Conservation (phyloP, 2,797 vertebrate species). For the Anniella stebbinsi region DNA sequence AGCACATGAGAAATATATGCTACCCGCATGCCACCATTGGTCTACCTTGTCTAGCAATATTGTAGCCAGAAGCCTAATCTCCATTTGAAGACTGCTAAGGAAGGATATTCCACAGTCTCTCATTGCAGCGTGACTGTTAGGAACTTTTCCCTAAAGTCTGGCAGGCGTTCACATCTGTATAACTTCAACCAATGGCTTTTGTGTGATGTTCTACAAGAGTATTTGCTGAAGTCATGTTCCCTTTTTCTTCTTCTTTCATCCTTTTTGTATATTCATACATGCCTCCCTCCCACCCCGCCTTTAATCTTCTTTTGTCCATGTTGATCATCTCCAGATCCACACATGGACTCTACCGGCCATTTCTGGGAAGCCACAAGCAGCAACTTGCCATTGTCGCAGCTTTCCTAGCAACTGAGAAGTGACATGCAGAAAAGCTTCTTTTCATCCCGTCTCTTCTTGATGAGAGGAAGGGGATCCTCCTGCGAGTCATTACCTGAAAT, state of each 20-base stretch:
- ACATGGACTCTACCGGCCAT: not conserved
- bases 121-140: not conserved
- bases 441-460: constrained; percentile 92
- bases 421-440: constrained; percentile 85
- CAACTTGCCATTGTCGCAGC: constrained; percentile 72
- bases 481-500: constrained; percentile 98
- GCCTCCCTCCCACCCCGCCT: too few species aligned
- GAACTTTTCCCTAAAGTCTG: too few species aligned
- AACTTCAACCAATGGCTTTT: not conserved
- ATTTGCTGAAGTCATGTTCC: not conserved
- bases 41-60: not conserved
- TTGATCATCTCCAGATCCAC: not conserved
- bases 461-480: constrained; percentile 91
- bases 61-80: not conserved
- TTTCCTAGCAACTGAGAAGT: constrained; percentile 85
- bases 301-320: not conserved
- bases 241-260: not conserved
- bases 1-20: not conserved
- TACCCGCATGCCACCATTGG: not conserved
- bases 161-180: not conserved
- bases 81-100: not conserved
- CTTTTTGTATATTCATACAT: not conserved
- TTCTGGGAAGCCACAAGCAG: constrained; percentile 19
- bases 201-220: too few species aligned
- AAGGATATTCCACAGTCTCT: not conserved